Evolutionary conservation across 1,140 invertebrate species (phyloP), one percentile per base, ranked within the genome.

Genomic region (Drosophila nannoptera): DNA sequence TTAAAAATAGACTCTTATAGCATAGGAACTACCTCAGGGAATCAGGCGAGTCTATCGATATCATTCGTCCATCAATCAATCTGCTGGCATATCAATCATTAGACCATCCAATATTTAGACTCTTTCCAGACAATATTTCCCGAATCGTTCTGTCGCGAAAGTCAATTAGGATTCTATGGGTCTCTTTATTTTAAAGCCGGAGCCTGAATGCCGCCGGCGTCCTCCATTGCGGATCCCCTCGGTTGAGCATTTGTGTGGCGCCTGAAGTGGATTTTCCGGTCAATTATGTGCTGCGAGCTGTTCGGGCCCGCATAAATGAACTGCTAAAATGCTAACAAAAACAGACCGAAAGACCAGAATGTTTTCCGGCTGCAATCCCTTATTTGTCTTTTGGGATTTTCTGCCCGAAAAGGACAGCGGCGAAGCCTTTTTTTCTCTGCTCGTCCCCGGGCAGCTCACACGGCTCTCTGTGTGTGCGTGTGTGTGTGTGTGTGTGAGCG

Each of bases 261-360:
- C 33, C 49, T 72, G 75, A 78, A 64, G 61, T 62, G 77, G 35
- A 80, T 78, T 69, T 78, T 84, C 78, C 76, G 76, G 72, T 73
- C 80, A 80, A 62, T 81, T 73, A 59, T 70, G 64, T 63, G 59
- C 38, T 36, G 68, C 38, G 68, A 42, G 36, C 40, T 49, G 63
- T 49, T 69, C 29, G 58, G 36, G 36, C 53, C 66, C 78, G 45
- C 78, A 76, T 84, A 83, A 84, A 84, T 83, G 78, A 83, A 83
- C 78, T 83, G 78, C 78, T 84, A 83, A 83, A 83, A 84, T 80
- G 78, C 73, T 65, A 84, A 78, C 75, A 76, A 84, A 82, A 75
- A 70, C 59, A 67, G 64, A 55, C 22, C 22, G 22, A 22, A 22
- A 22, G 22, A 78, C 50, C 61, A 69, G 76, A 78, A 72, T 66